Percentiles rank a stretch among this genome's conserved stretches.
phyloP scores from a whole-genome alignment of 2,113 vertebrate genomes.

The Odontophorus gujanensis region DNA sequence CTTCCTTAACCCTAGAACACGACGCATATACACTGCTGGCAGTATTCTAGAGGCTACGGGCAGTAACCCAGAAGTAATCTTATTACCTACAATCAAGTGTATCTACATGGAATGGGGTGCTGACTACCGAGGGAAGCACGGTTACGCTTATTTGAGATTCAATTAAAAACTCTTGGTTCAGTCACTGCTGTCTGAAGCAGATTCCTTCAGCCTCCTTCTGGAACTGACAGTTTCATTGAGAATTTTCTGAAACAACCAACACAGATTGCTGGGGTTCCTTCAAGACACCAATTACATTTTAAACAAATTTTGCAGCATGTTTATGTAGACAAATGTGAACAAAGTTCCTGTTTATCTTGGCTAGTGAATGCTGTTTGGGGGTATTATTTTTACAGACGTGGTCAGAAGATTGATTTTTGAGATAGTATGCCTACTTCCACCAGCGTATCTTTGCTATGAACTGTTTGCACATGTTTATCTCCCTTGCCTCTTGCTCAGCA shows the following conservation, averaged over 20 bases:
- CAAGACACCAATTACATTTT: not conserved
- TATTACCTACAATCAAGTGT: conserved; percentile 78
- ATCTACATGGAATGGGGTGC: conserved; percentile 67
- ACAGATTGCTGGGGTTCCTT: conserved; percentile 40
- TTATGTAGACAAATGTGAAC: not conserved
- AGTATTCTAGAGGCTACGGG: conserved; percentile 73
- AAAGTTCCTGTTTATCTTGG: not conserved
- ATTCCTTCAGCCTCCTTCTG: conserved; percentile 63
- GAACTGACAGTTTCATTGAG: conserved; percentile 61
- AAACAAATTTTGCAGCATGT: not conserved
- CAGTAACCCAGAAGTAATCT: conserved; percentile 83
- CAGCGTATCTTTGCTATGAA: not conserved
- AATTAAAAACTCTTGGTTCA: conserved; percentile 74
- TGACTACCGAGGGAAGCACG: conserved; percentile 60
- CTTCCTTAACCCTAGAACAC: conserved; percentile 83
- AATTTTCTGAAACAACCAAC: conserved; percentile 58
- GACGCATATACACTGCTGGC: conserved; percentile 79
- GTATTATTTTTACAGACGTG: not conserved
- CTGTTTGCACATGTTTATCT: not conserved
- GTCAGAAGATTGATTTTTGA: not conserved
- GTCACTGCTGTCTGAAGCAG: conserved; percentile 44
- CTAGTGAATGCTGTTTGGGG: not conserved
- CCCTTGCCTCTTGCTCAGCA: not conserved
- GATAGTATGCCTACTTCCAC: not conserved
- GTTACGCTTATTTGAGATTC: conserved; percentile 69